These are phyloP conservation scores for Cherax quadricarinatus DNA, from an alignment of 1,140 invertebrate genomes.

Conservation along the genomic window DNA sequence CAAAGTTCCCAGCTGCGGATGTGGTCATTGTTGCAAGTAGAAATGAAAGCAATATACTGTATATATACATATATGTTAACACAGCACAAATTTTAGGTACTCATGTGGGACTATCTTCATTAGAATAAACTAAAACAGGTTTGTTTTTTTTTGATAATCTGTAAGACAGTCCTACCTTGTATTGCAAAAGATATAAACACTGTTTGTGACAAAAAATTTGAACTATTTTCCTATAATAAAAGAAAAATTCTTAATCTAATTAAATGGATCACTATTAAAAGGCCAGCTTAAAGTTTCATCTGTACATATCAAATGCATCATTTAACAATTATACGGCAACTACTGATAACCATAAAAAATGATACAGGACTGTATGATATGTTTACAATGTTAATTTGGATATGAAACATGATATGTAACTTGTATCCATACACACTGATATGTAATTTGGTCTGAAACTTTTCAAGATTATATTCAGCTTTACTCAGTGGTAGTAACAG, in stretches of 20 bases:
- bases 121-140: slow-evolving; percentile 30
- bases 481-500: slow-evolving; percentile 23
- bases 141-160: neutral
- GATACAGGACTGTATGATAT: slow-evolving; percentile 67
- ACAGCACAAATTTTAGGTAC: slow-evolving; percentile 64
- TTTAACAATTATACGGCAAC: slow-evolving; percentile 57
- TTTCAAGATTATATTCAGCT: slow-evolving; percentile 31
- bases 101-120: slow-evolving; percentile 54
- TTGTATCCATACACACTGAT: slow-evolving; percentile 55
- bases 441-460: slow-evolving; percentile 57
- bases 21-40: slow-evolving; percentile 31
- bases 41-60: slow-evolving; percentile 29
- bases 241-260: slow-evolving; percentile 52
- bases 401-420: slow-evolving; percentile 67
- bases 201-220: slow-evolving; percentile 61
- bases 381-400: slow-evolving; percentile 59
- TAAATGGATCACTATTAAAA: slow-evolving; percentile 51
- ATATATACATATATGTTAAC: slow-evolving; percentile 32
- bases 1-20: slow-evolving; percentile 29
- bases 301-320: slow-evolving; percentile 35
- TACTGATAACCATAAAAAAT: slow-evolving; percentile 55
- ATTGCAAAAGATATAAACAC: slow-evolving; percentile 60
- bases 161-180: slow-evolving; percentile 46
- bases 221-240: slow-evolving; percentile 52
- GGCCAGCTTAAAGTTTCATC: slow-evolving; percentile 46